phyloP scores from a whole-genome alignment of 2,113 vertebrate species.

The Oostethus manadensis region DNA sequence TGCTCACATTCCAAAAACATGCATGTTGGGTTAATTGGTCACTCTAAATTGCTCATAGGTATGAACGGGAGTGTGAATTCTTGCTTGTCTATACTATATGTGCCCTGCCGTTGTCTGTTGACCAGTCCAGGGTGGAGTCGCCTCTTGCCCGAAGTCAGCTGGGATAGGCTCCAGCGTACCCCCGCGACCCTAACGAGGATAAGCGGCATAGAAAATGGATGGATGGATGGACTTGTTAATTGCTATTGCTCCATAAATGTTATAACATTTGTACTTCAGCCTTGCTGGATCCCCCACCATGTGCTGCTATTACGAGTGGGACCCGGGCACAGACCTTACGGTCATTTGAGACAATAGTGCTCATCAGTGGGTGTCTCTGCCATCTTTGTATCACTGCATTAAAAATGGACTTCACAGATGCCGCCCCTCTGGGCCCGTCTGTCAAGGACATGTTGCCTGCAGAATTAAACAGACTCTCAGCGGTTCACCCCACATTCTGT shows the following conservation, averaged over 20 bases:
- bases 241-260: background rate
- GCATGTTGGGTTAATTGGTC: no score
- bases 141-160: no score
- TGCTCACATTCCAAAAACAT: no score
- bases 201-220: no score
- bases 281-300: background rate
- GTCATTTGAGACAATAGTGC: constrained; percentile 40
- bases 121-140: no score
- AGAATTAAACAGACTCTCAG: constrained; percentile 32
- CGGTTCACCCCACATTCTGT: background rate
- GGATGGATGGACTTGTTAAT: background rate
- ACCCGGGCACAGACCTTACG: constrained; percentile 9
- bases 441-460: constrained; percentile 13
- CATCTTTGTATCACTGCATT: constrained; percentile 27
- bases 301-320: constrained; percentile 18
- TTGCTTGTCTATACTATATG: no score
- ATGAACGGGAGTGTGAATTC: no score
- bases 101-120: no score
- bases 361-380: constrained; percentile 32
- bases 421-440: constrained; percentile 23
- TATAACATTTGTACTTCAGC: background rate
- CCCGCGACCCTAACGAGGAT: no score
- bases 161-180: no score
- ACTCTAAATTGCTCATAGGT: no score
- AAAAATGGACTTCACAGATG: constrained; percentile 38